phyloP scores from a whole-genome alignment of 1,140 invertebrate species.

The Hestina assimilis region DNA sequence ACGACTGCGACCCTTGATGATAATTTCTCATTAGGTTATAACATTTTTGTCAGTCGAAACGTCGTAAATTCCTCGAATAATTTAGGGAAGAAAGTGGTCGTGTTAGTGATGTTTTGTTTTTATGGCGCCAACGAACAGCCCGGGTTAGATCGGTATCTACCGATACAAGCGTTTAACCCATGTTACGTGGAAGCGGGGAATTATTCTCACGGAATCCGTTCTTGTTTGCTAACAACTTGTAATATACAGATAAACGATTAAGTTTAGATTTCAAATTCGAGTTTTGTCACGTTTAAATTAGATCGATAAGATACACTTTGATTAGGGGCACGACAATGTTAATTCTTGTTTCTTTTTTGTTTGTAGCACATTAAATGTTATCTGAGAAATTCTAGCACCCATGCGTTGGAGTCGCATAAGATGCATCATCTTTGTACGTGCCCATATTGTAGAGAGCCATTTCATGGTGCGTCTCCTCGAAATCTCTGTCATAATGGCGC shows the following conservation, averaged over 20 bases:
- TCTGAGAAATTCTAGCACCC: constrained; percentile 7
- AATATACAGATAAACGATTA: constrained; percentile 42
- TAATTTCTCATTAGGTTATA: constrained; percentile 78
- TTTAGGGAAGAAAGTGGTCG: constrained; percentile 76
- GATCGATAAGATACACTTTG: constrained; percentile 4
- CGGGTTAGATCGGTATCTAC: constrained; percentile 74
- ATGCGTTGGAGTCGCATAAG: constrained; percentile 1
- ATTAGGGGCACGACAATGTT: background rate
- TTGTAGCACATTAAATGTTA: background rate
- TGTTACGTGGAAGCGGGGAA: constrained; percentile 69
- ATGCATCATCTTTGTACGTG: constrained; percentile 32
- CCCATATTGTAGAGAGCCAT: constrained; percentile 43
- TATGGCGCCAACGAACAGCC: constrained; percentile 71
- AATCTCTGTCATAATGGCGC: constrained; percentile 21
- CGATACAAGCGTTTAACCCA: constrained; percentile 76
- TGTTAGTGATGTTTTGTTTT: constrained; percentile 73
- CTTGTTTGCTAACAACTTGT: constrained; percentile 63
- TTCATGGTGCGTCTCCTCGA: constrained; percentile 50
- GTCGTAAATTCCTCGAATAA: constrained; percentile 76
- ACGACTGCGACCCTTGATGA: constrained; percentile 56
- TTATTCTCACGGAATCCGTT: constrained; percentile 63
- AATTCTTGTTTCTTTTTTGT: background rate
- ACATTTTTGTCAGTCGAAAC: constrained; percentile 74
- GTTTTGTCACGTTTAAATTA: constrained; percentile 16
- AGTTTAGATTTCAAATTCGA: constrained; percentile 15